Evolutionary conservation across 2,113 vertebrate species (phyloP).

Genomic region (Dasyprocta punctata): DNA sequence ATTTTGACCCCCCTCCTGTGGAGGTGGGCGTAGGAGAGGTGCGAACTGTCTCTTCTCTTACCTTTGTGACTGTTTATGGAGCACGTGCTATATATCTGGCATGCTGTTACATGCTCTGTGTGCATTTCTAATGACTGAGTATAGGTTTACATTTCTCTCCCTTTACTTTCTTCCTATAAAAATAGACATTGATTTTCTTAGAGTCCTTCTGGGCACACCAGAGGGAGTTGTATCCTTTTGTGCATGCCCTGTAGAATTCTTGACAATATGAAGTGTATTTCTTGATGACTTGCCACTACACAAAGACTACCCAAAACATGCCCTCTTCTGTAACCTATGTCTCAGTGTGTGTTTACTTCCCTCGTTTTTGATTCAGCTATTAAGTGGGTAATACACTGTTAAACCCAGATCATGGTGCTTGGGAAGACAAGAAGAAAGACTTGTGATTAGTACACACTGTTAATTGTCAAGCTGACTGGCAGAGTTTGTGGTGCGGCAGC

Average conservation of each 20-base stretch:
- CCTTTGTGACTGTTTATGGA: background rate
- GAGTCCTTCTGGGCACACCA: background rate
- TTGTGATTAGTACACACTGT: constrained; percentile 50
- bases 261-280: background rate
- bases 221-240: background rate
- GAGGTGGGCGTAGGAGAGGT: background rate
- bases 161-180: background rate
- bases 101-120: background rate
- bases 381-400: constrained; percentile 45
- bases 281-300: background rate
- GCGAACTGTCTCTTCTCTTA: background rate
- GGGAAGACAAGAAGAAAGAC: background rate
- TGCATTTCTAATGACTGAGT: background rate
- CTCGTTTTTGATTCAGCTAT: background rate
- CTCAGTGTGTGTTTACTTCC: background rate
- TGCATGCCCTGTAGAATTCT: background rate
- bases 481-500: constrained; percentile 59
- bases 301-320: background rate
- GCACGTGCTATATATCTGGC: background rate
- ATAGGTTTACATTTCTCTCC: background rate
- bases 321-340: constrained; percentile 2
- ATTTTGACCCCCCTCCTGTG: rapidly evolving
- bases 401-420: constrained; percentile 11
- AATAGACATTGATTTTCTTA: background rate
- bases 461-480: constrained; percentile 57